A percentile compares a stretch with the other conserved stretches of the same genome.
These are phyloP conservation scores for Ptyas mucosa DNA, from an alignment of 2,113 vertebrate species.

Conservation along the genomic window DNA sequence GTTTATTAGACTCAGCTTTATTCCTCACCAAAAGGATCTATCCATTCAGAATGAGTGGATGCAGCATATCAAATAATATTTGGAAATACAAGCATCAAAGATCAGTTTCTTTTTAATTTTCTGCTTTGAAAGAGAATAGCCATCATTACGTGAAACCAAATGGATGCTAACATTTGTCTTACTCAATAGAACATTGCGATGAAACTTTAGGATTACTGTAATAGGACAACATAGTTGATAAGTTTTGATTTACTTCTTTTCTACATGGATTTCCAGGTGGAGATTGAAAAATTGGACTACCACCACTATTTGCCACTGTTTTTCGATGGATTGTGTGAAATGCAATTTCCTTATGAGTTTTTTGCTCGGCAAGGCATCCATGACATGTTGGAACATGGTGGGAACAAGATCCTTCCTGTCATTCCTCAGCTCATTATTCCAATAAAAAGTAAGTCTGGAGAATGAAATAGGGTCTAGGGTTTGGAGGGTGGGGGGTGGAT, in stretches of 20 bases:
- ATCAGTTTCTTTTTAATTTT: background rate
- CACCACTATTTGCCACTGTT: constrained; percentile 88
- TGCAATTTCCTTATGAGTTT: constrained; percentile 86
- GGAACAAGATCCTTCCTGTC: constrained; percentile 86
- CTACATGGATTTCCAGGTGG: constrained; percentile 73
- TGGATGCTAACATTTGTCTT: background rate
- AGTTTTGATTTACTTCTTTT: constrained; percentile 6
- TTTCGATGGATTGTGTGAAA: constrained; percentile 91
- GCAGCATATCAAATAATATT: background rate
- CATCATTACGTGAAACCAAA: background rate
- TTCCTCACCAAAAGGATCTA: background rate
- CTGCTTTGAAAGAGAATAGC: constrained; percentile 2
- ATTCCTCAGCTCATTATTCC: constrained; percentile 92
- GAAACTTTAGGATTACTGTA: background rate
- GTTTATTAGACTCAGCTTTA: background rate
- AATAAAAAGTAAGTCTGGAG: constrained; percentile 84
- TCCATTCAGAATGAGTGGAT: background rate
- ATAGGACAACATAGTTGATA: background rate
- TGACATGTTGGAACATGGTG: constrained; percentile 91
- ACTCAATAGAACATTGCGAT: background rate
- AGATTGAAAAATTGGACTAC: constrained; percentile 91
- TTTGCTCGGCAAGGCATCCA: constrained; percentile 90
- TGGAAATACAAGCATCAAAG: constrained; percentile 1
- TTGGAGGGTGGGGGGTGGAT: background rate
- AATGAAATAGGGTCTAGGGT: constrained; percentile 5